A percentile compares a stretch with the other conserved stretches of the same genome.
Conservation (phyloP, 2,888 invertebrate species). For the Oasisia sp. region DNA sequence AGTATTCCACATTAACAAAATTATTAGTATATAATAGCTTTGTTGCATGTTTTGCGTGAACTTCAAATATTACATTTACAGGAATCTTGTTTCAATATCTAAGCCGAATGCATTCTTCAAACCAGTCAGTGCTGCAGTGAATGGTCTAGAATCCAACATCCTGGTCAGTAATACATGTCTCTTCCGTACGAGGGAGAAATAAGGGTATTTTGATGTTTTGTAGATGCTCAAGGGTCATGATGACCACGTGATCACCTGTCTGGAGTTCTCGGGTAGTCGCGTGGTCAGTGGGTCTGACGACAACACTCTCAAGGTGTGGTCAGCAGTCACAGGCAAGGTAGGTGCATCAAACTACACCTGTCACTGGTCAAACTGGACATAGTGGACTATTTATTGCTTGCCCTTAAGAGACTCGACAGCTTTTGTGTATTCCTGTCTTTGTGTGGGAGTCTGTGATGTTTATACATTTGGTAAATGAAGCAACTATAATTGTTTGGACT, state of each 20-base stretch:
- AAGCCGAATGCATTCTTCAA: not conserved
- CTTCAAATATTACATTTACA: not conserved
- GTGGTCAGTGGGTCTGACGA: conserved; percentile 99
- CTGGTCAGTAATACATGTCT: not conserved
- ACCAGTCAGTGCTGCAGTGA: not conserved
- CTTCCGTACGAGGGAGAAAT: not conserved
- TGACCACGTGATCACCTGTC: conserved; percentile 98
- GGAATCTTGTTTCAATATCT: not conserved
- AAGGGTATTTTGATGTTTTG: too few species aligned
- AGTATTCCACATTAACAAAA: not conserved
- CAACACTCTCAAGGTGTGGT: conserved; percentile 98
- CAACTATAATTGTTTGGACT: too few species aligned
- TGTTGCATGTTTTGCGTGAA: not conserved
- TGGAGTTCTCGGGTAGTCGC: conserved; percentile 94
- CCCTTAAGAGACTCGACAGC: too few species aligned
- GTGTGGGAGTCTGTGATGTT: not conserved
- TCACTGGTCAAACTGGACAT: not conserved
- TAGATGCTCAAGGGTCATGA: conserved; percentile 96
- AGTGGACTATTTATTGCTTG: not conserved
- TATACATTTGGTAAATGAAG: not conserved
- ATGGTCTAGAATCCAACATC: not conserved
- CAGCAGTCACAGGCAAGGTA: conserved; percentile 92
- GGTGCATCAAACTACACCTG: conserved; percentile 41
- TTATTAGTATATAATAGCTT: not conserved
- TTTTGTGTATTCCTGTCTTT: not conserved